Conservation (phyloP, 1,140 invertebrate species). For the Drosophila fuyamai region DNA sequence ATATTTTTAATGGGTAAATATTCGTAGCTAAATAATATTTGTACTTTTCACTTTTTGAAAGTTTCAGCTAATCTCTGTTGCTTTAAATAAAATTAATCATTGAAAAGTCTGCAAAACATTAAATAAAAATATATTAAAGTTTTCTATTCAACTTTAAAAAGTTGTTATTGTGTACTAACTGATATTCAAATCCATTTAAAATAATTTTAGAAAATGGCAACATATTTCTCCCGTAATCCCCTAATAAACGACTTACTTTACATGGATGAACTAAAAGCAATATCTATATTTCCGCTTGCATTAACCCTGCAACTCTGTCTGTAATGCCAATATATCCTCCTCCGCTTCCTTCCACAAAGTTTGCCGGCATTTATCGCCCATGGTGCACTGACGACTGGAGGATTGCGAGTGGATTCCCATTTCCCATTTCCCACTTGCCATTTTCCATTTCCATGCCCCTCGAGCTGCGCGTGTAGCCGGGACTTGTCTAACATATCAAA, state of each 20-base stretch:
- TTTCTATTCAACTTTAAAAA: no score
- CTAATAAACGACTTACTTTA: slow-evolving; percentile 33
- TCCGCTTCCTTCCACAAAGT: slow-evolving; percentile 41
- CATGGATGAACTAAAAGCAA: slow-evolving; percentile 28
- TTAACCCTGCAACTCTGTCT: slow-evolving; percentile 22
- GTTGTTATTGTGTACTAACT: no score
- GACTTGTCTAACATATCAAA: slow-evolving; percentile 82
- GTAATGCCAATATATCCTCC: slow-evolving; percentile 27
- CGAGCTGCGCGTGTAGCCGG: slow-evolving; percentile 32
- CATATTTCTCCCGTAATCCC: slow-evolving; percentile 5
- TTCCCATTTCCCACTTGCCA: neutral
- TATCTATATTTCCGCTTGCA: slow-evolving; percentile 43
- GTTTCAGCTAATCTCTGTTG: no score
- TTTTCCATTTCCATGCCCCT: slow-evolving; percentile 15
- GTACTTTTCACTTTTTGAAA: no score
- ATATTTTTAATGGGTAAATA: no score
- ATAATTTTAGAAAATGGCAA: neutral
- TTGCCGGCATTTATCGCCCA: slow-evolving; percentile 49
- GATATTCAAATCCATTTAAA: no score
- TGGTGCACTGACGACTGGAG: slow-evolving; percentile 26
- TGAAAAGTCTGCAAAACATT: no score
- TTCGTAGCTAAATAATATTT: no score
- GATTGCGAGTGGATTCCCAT: slow-evolving; percentile 26
- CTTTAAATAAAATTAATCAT: no score
- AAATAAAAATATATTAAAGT: no score